These are phyloP conservation scores for Cosmorhoe ocellata DNA, from an alignment of 2,888 invertebrate species.

Conservation along the genomic window DNA sequence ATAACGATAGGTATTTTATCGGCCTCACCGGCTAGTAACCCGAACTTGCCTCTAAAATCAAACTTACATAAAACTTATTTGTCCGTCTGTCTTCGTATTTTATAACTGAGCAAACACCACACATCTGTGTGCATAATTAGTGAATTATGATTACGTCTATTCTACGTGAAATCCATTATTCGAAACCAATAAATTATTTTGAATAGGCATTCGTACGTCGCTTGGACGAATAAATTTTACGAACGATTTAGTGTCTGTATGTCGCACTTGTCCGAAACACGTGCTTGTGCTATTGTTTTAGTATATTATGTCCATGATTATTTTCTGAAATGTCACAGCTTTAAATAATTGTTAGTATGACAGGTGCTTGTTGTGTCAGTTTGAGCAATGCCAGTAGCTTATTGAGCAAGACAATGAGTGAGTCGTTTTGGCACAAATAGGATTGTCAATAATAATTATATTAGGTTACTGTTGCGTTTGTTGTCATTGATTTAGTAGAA, in stretches of 20 bases:
- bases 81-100: conserved; percentile 2
- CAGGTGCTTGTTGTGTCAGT: conserved; percentile 7
- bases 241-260: conserved; percentile 37
- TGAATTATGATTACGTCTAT: conserved; percentile 32
- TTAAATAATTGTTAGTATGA: conserved; percentile 16
- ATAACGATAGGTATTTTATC: too few species aligned
- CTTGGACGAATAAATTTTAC: conserved; percentile 41
- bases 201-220: conserved; percentile 35
- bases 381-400: conserved; percentile 5
- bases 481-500: conserved; percentile 17
- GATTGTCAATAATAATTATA: conserved; percentile 9
- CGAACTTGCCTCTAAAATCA: too few species aligned
- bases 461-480: conserved; percentile 11
- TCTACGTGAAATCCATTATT: conserved; percentile 30
- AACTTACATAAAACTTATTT: too few species aligned
- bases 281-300: conserved; percentile 36
- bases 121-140: conserved; percentile 33
- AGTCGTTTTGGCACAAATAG: conserved; percentile 1
- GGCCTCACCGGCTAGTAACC: too few species aligned
- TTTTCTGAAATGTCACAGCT: conserved; percentile 29
- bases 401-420: conserved; percentile 13
- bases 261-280: conserved; percentile 33
- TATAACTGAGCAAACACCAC: conserved; percentile 12
- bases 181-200: conserved; percentile 36
- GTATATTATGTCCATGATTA: conserved; percentile 36